Percentiles rank a stretch among this genome's conserved stretches.
phyloP scores from a whole-genome alignment of 2,797 vertebrate genomes.

The Malacoraja senta region DNA sequence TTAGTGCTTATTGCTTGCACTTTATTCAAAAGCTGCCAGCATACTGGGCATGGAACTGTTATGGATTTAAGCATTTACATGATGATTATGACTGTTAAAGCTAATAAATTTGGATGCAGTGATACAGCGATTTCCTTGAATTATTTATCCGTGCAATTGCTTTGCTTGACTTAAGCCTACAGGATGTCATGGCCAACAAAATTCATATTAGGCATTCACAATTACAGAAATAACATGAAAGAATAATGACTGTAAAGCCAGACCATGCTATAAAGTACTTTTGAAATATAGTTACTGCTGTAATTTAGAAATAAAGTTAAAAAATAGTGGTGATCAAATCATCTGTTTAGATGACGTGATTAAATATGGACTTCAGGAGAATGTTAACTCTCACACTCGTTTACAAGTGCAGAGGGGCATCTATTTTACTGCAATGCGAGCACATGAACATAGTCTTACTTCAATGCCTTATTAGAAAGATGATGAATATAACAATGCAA shows the following conservation, averaged over 20 bases:
- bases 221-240: background rate
- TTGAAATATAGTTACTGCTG: background rate
- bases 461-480: background rate
- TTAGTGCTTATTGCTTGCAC: background rate
- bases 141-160: background rate
- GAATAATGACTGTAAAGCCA: background rate
- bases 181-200: background rate
- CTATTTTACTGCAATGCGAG: background rate
- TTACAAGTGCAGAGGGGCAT: background rate
- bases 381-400: background rate
- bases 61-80: conserved; percentile 1
- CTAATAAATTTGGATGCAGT: background rate
- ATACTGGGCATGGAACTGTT: background rate
- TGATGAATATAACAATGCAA: background rate
- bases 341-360: background rate
- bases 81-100: background rate
- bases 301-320: background rate
- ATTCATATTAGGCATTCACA: background rate
- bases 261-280: background rate
- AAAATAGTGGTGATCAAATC: background rate
- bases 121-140: background rate
- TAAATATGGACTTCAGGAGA: background rate
- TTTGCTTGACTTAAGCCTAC: background rate
- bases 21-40: conserved; percentile 8
- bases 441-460: background rate